A percentile compares a stretch with the other conserved stretches of the same genome.
Evolutionary conservation across 1,140 invertebrate genomes (phyloP).

Genomic region (Drosophila kohkoa): DNA sequence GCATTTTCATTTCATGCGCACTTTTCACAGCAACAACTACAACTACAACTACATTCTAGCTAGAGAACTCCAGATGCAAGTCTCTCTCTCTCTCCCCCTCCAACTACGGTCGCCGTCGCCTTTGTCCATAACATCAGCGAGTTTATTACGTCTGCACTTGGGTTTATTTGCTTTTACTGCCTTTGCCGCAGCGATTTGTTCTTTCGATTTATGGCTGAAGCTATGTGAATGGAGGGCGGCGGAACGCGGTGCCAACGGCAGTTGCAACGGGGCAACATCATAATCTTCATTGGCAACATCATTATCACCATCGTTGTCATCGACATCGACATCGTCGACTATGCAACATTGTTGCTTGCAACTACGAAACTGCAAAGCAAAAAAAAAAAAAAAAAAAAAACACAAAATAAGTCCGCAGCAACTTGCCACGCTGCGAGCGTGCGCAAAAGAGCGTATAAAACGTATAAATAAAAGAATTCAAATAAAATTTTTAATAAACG

Average conservation of each 20-base stretch:
- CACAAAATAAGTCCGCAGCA: slow-evolving; percentile 29
- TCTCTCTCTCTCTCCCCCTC: not conserved
- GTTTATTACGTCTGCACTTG: slow-evolving; percentile 83
- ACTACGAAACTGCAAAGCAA: not conserved
- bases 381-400: not conserved
- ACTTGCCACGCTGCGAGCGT: slow-evolving; percentile 50
- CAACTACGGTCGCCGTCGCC: slow-evolving; percentile 23
- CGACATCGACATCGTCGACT: slow-evolving; percentile 47
- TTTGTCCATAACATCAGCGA: slow-evolving; percentile 73
- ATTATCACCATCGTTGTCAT: slow-evolving; percentile 23
- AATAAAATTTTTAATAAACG: slow-evolving; percentile 85
- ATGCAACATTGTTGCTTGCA: slow-evolving; percentile 74
- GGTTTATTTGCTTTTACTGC: slow-evolving; percentile 83
- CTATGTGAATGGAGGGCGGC: slow-evolving; percentile 1
- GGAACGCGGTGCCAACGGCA: not conserved
- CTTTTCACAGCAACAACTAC: slow-evolving; percentile 47
- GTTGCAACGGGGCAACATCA: slow-evolving; percentile 47
- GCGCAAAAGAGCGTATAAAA: slow-evolving; percentile 80
- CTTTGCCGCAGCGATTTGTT: slow-evolving; percentile 82
- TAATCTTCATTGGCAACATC: slow-evolving; percentile 31
- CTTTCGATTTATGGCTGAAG: slow-evolving; percentile 77
- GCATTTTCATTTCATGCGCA: slow-evolving; percentile 35
- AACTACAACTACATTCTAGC: slow-evolving; percentile 20
- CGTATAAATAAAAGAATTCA: slow-evolving; percentile 84
- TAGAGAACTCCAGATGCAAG: slow-evolving; percentile 51